Conservation (phyloP, 2,113 vertebrate genomes). For the Cygnus atratus region DNA sequence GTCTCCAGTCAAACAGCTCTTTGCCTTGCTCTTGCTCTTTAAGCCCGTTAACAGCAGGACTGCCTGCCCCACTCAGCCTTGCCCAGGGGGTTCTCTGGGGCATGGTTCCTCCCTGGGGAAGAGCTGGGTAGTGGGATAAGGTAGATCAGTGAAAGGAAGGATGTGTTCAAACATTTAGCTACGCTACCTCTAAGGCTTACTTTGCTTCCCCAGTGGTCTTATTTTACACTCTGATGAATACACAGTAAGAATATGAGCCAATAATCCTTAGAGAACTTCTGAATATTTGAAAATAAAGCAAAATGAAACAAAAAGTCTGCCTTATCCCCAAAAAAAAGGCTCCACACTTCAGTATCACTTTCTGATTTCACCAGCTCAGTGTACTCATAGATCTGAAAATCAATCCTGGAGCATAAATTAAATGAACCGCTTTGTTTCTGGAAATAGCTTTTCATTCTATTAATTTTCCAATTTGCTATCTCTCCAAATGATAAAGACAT, state of each 20-base stretch:
- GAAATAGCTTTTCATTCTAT: neutral
- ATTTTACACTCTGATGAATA: neutral
- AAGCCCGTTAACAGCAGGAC: neutral
- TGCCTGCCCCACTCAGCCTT: neutral
- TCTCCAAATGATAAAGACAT: neutral
- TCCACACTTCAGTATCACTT: neutral
- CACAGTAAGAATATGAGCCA: neutral
- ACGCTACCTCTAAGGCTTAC: neutral
- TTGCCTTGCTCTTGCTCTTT: neutral
- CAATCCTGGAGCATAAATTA: neutral
- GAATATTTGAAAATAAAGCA: neutral
- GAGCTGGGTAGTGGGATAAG: neutral
- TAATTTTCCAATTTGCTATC: neutral
- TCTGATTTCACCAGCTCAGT: neutral
- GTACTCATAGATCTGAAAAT: neutral
- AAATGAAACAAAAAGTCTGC: neutral
- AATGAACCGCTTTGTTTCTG: neutral
- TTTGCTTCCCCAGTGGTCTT: neutral
- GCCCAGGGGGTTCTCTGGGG: accelerated
- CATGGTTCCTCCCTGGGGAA: neutral
- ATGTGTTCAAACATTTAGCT: neutral
- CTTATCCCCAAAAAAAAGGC: neutral
- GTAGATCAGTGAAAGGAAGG: neutral
- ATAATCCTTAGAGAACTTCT: neutral
- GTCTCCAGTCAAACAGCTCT: neutral